Conservation (phyloP, 2,113 vertebrate genomes). For the Xiphias gladius region DNA sequence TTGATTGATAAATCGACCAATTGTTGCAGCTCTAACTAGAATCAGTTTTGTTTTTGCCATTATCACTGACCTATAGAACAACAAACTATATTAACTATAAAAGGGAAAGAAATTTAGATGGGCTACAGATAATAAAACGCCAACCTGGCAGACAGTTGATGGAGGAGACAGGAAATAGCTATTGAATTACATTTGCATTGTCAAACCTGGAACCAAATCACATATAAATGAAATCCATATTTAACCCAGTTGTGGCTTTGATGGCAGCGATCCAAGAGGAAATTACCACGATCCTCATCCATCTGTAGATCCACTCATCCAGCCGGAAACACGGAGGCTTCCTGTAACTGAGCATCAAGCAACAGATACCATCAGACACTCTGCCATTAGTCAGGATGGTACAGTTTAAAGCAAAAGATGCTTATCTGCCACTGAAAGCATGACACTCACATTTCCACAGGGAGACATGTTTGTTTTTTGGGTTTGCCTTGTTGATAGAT, state of each 20-base stretch:
- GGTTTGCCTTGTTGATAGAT: not conserved
- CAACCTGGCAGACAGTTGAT: not conserved
- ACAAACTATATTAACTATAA: not conserved
- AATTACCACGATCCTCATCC: conserved; percentile 37
- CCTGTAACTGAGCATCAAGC: conserved; percentile 52
- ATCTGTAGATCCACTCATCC: conserved; percentile 36
- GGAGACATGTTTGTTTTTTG: conserved; percentile 19
- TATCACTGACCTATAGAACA: not conserved
- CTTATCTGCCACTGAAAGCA: conserved; percentile 63
- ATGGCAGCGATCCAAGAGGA: conserved; percentile 42
- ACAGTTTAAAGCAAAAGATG: conserved; percentile 66
- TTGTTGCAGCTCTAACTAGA: not conserved
- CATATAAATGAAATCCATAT: conserved; percentile 27
- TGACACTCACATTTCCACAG: conserved; percentile 49
- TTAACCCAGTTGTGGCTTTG: conserved; percentile 22
- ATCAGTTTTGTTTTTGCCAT: not conserved
- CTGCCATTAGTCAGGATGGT: conserved; percentile 56
- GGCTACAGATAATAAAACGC: not conserved
- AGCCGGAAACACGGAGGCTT: conserved; percentile 44
- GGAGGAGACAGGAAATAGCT: not conserved
- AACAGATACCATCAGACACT: conserved; percentile 54
- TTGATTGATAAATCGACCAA: too few species aligned
- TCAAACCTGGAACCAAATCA: conserved; percentile 18
- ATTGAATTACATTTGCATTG: not conserved
- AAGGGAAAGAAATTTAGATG: not conserved